Conservation (phyloP, 2,888 invertebrate genomes). For the Drosophila paramelanica region DNA sequence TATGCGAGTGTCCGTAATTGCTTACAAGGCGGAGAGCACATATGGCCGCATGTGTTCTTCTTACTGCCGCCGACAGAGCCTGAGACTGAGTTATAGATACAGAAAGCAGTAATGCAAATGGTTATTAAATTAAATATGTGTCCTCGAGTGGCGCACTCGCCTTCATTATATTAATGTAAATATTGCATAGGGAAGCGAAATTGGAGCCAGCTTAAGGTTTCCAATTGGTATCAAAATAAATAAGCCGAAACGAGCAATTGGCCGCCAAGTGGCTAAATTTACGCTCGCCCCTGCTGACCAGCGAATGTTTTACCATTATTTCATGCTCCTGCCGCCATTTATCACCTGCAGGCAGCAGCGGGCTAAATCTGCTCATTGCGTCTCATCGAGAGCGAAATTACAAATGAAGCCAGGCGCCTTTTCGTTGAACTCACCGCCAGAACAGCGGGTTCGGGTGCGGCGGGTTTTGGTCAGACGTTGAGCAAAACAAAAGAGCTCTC, state of each 20-base stretch:
- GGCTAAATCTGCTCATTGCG: slow-evolving; percentile 13
- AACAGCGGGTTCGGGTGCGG: too few species aligned
- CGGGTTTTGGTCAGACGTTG: slow-evolving; percentile 12
- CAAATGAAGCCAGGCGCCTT: slow-evolving; percentile 49
- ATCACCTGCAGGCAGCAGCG: slow-evolving; percentile 68
- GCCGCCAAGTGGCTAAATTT: slow-evolving; percentile 44
- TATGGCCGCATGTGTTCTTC: slow-evolving; percentile 62
- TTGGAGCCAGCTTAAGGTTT: neutral
- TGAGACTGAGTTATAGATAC: slow-evolving; percentile 40
- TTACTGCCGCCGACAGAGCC: slow-evolving; percentile 8
- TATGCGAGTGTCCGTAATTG: slow-evolving; percentile 75
- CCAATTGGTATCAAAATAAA: slow-evolving; percentile 7
- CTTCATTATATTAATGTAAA: slow-evolving; percentile 43
- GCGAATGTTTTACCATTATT: slow-evolving; percentile 75
- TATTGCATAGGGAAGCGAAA: slow-evolving; percentile 24
- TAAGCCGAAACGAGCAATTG: slow-evolving; percentile 13
- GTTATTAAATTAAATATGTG: slow-evolving; percentile 77
- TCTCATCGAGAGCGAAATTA: slow-evolving; percentile 48
- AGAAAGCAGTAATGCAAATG: slow-evolving; percentile 62
- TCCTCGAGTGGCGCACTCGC: slow-evolving; percentile 16
- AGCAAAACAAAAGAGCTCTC: slow-evolving; percentile 65
- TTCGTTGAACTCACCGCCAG: slow-evolving; percentile 1
- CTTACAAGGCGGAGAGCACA: slow-evolving; percentile 66
- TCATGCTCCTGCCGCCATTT: slow-evolving; percentile 72
- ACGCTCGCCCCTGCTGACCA: slow-evolving; percentile 44